phyloP scores from a whole-genome alignment of 2,888 invertebrate species.

The Aspidiotus rigidus region DNA sequence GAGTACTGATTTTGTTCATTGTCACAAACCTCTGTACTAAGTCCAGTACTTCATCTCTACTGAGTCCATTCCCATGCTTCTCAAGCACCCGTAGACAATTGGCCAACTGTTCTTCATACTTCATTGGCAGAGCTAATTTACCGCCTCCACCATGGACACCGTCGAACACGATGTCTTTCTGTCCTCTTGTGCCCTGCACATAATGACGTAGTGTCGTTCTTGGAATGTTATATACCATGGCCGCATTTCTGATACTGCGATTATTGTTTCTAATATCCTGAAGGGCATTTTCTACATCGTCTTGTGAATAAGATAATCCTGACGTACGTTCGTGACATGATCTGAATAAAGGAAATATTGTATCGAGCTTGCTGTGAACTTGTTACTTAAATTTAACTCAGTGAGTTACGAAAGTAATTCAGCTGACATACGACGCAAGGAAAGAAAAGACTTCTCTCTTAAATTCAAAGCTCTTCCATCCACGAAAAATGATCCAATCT shows the following conservation, averaged over 20 bases:
- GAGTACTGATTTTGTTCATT: not conserved
- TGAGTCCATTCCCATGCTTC: not conserved
- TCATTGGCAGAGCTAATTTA: not conserved
- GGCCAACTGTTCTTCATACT: not conserved
- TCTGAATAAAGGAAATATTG: not conserved
- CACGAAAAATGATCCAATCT: too few species aligned
- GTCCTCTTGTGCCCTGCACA: not conserved
- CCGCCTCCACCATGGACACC: not conserved
- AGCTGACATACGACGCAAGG: not conserved
- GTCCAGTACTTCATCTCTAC: not conserved
- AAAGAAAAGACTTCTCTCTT: not conserved
- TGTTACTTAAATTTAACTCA: not conserved
- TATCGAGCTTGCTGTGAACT: not conserved
- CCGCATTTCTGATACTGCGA: not conserved
- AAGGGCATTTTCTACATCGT: not conserved
- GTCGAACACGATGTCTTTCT: not conserved
- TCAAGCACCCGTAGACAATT: not conserved
- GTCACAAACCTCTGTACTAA: not conserved
- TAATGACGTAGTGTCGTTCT: conserved; percentile 3
- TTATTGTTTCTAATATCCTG: not conserved
- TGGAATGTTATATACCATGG: not conserved
- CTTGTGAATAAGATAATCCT: not conserved
- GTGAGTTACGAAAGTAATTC: too few species aligned
- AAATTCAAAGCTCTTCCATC: not conserved
- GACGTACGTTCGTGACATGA: not conserved